Evolutionary conservation across 2,888 invertebrate genomes (phyloP).

Genomic region (Limnephilus rhombicus): DNA sequence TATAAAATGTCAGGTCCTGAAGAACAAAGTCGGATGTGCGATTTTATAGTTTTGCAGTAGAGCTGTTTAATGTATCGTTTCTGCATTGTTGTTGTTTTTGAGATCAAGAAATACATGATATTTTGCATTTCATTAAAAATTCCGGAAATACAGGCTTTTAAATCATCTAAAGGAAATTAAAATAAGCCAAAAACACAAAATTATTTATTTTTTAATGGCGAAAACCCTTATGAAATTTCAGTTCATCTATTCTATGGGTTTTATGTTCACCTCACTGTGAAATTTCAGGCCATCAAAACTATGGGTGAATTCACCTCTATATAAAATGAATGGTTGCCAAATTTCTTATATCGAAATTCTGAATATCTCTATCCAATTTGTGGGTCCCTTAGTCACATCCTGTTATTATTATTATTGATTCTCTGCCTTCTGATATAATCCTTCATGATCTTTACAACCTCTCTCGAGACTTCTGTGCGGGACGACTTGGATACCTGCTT

Average conservation of each 20-base stretch:
- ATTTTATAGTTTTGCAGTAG: too few relatives aligned
- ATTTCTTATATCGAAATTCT: neutral
- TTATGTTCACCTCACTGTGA: neutral
- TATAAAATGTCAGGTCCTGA: too few relatives aligned
- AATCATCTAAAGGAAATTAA: too few relatives aligned
- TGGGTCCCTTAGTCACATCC: neutral
- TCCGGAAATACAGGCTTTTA: too few relatives aligned
- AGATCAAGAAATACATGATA: too few relatives aligned
- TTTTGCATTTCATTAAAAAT: too few relatives aligned
- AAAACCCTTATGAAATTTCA: neutral
- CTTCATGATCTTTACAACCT: slow-evolving; percentile 74
- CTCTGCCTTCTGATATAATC: slow-evolving; percentile 67
- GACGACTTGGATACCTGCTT: slow-evolving; percentile 71
- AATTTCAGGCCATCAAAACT: neutral
- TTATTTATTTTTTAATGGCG: too few relatives aligned
- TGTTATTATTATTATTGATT: slow-evolving; percentile 1
- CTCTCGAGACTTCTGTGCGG: slow-evolving; percentile 70
- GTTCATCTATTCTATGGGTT: neutral
- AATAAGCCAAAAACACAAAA: too few relatives aligned
- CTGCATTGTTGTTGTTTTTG: too few relatives aligned
- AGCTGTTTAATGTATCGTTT: too few relatives aligned
- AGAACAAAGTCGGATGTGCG: too few relatives aligned
- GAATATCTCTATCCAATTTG: neutral
- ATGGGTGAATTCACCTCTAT: neutral
- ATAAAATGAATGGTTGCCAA: neutral